Conservation (phyloP, 2,888 invertebrate species). For the Melinopterus prodromus region DNA sequence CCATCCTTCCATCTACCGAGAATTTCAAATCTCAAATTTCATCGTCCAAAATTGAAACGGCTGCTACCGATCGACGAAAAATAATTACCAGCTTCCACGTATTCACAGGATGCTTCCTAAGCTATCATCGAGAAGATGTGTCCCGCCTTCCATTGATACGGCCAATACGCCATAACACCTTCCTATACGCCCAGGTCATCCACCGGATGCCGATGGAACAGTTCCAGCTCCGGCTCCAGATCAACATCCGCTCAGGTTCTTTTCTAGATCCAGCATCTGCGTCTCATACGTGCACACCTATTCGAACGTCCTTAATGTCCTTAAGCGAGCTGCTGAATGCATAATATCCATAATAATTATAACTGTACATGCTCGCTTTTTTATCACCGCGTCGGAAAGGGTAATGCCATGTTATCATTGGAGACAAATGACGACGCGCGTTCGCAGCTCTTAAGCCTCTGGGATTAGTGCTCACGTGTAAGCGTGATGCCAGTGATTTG, state of each 20-base stretch:
- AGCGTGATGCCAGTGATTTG: not conserved
- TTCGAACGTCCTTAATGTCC: not conserved
- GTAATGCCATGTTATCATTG: not conserved
- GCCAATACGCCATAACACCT: conserved; percentile 30
- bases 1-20: not conserved
- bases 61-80: not conserved
- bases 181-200: conserved; percentile 39
- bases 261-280: not conserved
- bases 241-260: conserved; percentile 40
- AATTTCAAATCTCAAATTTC: not conserved
- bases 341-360: not conserved
- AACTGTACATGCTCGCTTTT: not conserved
- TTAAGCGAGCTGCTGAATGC: not conserved
- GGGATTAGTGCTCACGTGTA: not conserved
- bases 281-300: not conserved
- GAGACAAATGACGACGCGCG: not conserved
- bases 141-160: conserved; percentile 17
- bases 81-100: not conserved
- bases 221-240: conserved; percentile 34
- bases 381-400: not conserved
- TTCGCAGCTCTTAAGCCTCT: not conserved
- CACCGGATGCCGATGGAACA: conserved; percentile 39
- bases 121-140: conserved; percentile 6
- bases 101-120: conserved; percentile 22
- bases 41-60: not conserved